phyloP scores from a whole-genome alignment of 92 coral and sea anemone species.

The Epizoanthus ramosus region DNA sequence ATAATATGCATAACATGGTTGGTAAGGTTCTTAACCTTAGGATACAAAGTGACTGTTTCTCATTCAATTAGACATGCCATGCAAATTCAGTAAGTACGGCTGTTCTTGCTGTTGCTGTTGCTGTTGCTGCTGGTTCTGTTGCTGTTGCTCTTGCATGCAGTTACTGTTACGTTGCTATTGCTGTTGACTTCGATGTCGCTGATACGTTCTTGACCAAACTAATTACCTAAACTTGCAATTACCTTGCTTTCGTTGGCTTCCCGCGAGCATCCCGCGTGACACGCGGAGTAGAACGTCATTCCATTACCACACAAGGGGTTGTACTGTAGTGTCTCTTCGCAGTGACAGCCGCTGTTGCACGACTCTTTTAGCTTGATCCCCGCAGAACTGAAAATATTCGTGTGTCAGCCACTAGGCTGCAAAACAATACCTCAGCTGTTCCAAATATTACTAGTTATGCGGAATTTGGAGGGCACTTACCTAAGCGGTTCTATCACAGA shows the following conservation, averaged over 20 bases:
- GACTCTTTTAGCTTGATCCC: not conserved
- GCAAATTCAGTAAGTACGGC: too few relatives aligned
- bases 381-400: constrained; percentile 5
- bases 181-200: too few relatives aligned
- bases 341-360: constrained; percentile 29
- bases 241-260: constrained; percentile 23
- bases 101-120: too few relatives aligned
- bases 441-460: not conserved
- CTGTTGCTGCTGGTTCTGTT: too few relatives aligned
- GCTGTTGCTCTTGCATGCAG: too few relatives aligned
- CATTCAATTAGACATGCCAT: too few relatives aligned
- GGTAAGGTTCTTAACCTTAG: too few relatives aligned
- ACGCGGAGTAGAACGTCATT: constrained; percentile 23
- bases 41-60: too few relatives aligned
- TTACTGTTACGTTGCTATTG: too few relatives aligned
- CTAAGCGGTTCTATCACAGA: too few relatives aligned
- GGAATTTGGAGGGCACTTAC: too few relatives aligned
- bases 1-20: too few relatives aligned
- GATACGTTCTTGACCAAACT: not conserved
- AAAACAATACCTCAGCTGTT: not conserved
- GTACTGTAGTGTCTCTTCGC: constrained; percentile 11
- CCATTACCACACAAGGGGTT: constrained; percentile 24
- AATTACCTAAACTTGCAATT: not conserved
- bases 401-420: not conserved
- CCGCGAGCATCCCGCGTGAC: constrained; percentile 31